Evolutionary conservation across 2,888 invertebrate species (phyloP).

Genomic region (Andrena camellia): DNA sequence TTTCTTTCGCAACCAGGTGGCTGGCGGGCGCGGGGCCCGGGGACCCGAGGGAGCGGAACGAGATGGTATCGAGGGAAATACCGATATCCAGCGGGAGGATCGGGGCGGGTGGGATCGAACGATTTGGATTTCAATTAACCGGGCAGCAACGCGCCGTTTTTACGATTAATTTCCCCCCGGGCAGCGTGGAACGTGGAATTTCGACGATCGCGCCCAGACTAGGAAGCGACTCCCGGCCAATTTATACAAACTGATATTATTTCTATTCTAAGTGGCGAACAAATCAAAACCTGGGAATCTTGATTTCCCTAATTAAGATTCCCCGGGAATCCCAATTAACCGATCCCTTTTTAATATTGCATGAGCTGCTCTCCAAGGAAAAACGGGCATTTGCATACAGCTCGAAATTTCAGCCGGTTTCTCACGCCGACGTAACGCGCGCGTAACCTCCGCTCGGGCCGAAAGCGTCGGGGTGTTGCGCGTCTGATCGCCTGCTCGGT

Average conservation of each 20-base stretch:
- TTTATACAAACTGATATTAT: conserved; percentile 19
- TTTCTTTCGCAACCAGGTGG: conserved; percentile 38
- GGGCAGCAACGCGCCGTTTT: neutral
- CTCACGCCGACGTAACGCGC: conserved; percentile 18
- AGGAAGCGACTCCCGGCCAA: conserved; percentile 20
- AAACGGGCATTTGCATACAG: conserved; percentile 37
- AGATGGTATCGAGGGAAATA: conserved; percentile 1
- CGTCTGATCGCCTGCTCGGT: conserved; percentile 47
- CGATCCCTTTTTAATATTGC: conserved; percentile 40
- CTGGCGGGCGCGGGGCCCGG: too few relatives aligned
- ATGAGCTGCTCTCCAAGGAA: conserved; percentile 20
- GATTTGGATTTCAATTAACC: conserved; percentile 16
- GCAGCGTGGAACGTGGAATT: neutral
- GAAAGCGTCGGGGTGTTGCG: neutral
- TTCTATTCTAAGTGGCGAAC: conserved; percentile 16
- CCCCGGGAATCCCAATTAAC: conserved; percentile 34
- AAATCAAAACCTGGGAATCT: conserved; percentile 45
- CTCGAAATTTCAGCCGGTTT: conserved; percentile 39
- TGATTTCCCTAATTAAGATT: conserved; percentile 50
- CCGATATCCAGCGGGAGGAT: neutral
- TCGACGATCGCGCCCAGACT: neutral
- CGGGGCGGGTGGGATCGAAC: neutral
- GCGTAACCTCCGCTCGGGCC: neutral
- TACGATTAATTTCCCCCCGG: neutral
- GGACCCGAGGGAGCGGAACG: neutral